These are phyloP conservation scores for Cyanistes caeruleus DNA, from an alignment of 2,113 vertebrate species.

Conservation along the genomic window DNA sequence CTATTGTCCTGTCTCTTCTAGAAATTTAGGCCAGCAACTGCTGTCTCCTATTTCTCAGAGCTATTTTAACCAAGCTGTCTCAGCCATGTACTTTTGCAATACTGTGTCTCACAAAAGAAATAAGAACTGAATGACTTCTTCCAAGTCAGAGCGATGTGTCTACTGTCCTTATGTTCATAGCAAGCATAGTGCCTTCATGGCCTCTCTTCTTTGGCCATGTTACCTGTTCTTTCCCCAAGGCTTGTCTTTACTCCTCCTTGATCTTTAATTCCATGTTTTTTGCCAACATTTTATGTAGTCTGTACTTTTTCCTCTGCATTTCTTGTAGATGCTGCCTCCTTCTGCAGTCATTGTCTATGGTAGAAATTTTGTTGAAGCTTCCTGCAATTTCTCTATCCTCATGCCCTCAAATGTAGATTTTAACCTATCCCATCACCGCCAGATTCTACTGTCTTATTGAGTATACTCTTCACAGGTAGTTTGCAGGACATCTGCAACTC, in stretches of 20 bases:
- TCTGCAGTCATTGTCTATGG: background rate
- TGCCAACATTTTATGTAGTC: background rate
- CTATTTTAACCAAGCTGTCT: background rate
- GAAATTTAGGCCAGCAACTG: background rate
- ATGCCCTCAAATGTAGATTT: background rate
- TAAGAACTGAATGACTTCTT: background rate
- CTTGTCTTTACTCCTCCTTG: background rate
- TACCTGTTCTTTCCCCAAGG: background rate
- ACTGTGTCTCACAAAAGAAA: background rate
- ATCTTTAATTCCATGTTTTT: background rate
- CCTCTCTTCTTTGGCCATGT: background rate
- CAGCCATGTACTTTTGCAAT: background rate
- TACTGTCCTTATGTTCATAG: background rate
- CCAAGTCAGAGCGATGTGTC: background rate
- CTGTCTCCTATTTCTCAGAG: background rate
- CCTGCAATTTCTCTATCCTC: background rate
- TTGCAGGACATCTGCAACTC: background rate
- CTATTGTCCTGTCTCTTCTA: background rate
- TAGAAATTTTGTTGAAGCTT: background rate
- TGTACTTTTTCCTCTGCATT: background rate
- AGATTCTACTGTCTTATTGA: background rate
- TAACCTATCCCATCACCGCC: background rate
- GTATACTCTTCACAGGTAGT: background rate
- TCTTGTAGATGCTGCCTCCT: background rate
- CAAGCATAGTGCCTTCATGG: rapidly evolving